Conservation (phyloP, 2,113 vertebrate species). For the Fregata magnificens region DNA sequence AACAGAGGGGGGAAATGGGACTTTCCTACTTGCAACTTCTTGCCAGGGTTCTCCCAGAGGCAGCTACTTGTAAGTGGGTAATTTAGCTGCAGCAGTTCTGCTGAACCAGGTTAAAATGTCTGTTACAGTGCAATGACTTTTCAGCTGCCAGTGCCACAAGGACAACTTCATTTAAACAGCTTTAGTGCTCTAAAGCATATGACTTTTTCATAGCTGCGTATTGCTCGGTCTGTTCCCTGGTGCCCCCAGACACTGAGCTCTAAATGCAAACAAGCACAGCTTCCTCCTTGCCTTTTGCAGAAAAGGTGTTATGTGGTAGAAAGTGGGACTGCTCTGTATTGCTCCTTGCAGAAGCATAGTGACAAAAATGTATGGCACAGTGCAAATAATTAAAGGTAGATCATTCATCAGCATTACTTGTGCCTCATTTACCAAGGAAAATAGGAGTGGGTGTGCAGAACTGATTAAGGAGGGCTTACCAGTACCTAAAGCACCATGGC, state of each 20-base stretch:
- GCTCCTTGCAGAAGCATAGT: neutral
- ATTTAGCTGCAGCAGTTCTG: neutral
- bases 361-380: neutral
- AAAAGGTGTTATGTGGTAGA: neutral
- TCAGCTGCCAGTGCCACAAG: neutral
- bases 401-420: neutral
- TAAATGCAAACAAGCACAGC: neutral
- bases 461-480: neutral
- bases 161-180: slow-evolving; percentile 38
- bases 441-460: neutral
- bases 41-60: neutral
- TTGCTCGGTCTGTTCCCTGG: neutral
- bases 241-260: neutral
- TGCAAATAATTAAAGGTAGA: neutral
- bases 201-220: neutral
- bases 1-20: neutral
- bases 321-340: neutral
- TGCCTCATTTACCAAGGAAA: neutral
- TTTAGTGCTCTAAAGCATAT: neutral
- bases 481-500: neutral
- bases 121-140: neutral
- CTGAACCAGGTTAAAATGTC: neutral
- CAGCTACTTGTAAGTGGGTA: neutral
- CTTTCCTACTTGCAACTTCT: neutral
- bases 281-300: neutral